Base-by-base conservation (phyloP, 2,888 invertebrate species). In the Athalia cordata region DNA sequence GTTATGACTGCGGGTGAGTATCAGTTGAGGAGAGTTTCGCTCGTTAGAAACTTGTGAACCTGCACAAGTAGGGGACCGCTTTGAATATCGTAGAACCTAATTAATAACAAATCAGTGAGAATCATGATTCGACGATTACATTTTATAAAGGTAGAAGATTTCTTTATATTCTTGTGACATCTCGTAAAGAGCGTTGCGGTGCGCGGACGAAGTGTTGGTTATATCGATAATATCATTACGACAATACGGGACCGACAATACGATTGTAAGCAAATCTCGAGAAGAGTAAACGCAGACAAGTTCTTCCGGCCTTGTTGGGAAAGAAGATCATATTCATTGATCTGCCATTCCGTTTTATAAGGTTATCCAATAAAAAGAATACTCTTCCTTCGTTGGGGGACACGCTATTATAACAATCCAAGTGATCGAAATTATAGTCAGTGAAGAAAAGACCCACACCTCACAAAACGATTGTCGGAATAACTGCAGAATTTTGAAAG, bases 21-120 rank as follows among this genome's bases (percentile, higher is more conserved):
- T 7, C 7, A 64, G 64, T 64, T 43, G 15, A 4, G 49, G 50
- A 15, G 67, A 55, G 52, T 70, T 70, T 52, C 55, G 29, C 70
- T 70, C 55, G 70, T 55, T 70, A n/a, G 55, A 15, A 70, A 70
- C 43, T 55, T 55, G n/a, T 43, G 70, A 70, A 57, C 55, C 29
- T 11, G n/a, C 4, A 55, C 52, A 55, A 15, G 29, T 11, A 13
- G n/a, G 13, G 13, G 13, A 7, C 47, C 65, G 55, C 72, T 59
- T 72, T 59, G 59, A 72, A 47, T 72, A 72, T 72, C 72, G 7
- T 9, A 47, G 59, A 29, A 5, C 72, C 47, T 72, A 47, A 72
- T 72, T 72, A 72, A 59, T 59, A 57, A 72, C 47, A 15, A 72
- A 72, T 72, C 72, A 72, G 72, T 59, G 45, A 4, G 15, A 11